A percentile compares a stretch with the other conserved stretches of the same genome.
These are phyloP conservation scores for Paguma larvata DNA, from an alignment of 2,797 vertebrate species.

Conservation along the genomic window DNA sequence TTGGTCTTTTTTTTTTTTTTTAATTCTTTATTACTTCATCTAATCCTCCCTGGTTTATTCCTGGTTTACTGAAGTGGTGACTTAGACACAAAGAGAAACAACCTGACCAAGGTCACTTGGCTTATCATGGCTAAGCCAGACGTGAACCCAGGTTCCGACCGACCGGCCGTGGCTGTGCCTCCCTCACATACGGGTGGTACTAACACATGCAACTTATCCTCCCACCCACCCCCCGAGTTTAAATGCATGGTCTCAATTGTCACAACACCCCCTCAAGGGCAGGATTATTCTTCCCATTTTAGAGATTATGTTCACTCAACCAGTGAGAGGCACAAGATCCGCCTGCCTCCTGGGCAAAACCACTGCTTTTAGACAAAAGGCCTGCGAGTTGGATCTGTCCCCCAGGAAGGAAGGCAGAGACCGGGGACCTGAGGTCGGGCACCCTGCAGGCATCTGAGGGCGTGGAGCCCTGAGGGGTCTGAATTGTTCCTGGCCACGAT, in stretches of 20 bases:
- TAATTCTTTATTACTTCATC: neutral
- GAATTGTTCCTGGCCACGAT: constrained; percentile 33
- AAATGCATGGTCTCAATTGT: neutral
- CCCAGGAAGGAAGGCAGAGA: neutral
- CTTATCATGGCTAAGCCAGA: neutral
- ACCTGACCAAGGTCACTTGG: neutral
- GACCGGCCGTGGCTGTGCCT: accelerated
- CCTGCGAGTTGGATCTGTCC: neutral
- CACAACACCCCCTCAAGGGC: neutral
- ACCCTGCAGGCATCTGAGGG: neutral
- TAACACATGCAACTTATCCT: neutral
- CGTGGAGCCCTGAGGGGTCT: neutral
- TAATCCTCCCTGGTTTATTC: neutral
- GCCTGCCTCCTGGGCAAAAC: neutral
- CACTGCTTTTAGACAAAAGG: neutral
- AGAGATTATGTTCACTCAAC: neutral
- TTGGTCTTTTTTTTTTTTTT: neutral
- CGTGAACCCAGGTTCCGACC: accelerated
- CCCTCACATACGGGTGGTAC: neutral
- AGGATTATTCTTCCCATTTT: neutral
- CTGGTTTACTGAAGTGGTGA: neutral
- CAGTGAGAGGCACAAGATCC: neutral
- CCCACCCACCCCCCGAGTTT: neutral
- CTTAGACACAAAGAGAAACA: neutral
- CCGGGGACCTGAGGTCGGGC: neutral